A percentile compares a stretch with the other conserved stretches of the same genome.
Conservation (phyloP, 2,113 vertebrate genomes). For the Boleophthalmus pectinirostris region DNA sequence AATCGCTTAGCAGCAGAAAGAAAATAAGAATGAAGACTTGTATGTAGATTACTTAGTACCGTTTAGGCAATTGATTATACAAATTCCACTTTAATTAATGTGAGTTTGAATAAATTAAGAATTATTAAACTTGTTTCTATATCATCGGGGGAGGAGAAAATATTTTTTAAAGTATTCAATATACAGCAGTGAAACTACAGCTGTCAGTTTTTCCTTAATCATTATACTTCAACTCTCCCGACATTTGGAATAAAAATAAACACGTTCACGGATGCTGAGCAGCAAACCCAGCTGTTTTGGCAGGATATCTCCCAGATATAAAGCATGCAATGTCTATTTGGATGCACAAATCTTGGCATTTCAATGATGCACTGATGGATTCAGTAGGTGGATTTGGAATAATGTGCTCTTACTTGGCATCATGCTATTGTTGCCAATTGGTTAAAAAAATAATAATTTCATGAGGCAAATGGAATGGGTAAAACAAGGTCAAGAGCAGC, state of each 20-base stretch:
- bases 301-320: constrained; percentile 57
- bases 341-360: constrained; percentile 68
- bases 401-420: constrained; percentile 68
- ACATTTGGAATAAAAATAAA: constrained; percentile 70
- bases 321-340: constrained; percentile 57
- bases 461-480: constrained; percentile 63
- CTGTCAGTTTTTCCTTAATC: constrained; percentile 70
- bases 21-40: constrained; percentile 46
- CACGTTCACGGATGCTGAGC: constrained; percentile 56
- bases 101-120: constrained; percentile 74
- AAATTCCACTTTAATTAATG: constrained; percentile 72
- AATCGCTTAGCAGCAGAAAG: constrained; percentile 24
- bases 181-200: constrained; percentile 55
- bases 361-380: constrained; percentile 64
- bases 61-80: constrained; percentile 75
- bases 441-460: constrained; percentile 65
- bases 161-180: constrained; percentile 44
- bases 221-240: constrained; percentile 69
- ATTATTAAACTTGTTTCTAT: constrained; percentile 65
- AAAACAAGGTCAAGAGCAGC: constrained; percentile 62
- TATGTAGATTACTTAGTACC: constrained; percentile 63
- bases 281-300: constrained; percentile 71
- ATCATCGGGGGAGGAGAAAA: constrained; percentile 57
- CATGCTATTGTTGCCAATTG: constrained; percentile 60
- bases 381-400: constrained; percentile 71